A percentile compares a stretch with the other conserved stretches of the same genome.
Conservation (phyloP, 2,797 vertebrate species). For the Coendou prehensilis region DNA sequence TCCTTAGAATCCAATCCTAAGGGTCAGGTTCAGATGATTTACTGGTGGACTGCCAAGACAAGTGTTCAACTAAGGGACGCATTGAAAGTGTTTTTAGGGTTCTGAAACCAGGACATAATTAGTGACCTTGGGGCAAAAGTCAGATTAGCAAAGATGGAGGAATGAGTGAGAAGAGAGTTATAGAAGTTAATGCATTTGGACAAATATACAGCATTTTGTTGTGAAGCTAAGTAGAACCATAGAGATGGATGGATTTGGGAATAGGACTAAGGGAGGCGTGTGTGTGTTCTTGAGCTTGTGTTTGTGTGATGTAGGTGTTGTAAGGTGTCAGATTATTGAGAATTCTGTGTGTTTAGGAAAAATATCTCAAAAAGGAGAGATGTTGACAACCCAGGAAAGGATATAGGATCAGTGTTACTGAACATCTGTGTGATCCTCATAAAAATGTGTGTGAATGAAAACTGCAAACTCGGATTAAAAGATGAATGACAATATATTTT, state of each 20-base stretch:
- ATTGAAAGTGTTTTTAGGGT: not conserved
- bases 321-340: not conserved
- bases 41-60: not conserved
- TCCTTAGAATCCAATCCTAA: not conserved
- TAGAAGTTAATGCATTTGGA: not conserved
- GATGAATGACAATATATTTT: not conserved
- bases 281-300: not conserved
- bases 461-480: conserved; percentile 28
- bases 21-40: not conserved
- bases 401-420: not conserved
- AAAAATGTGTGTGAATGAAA: conserved; percentile 43
- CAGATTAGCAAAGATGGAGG: not conserved
- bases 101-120: not conserved
- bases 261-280: not conserved
- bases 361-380: not conserved
- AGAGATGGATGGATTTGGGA: not conserved
- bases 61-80: not conserved
- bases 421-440: conserved; percentile 15
- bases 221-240: not conserved
- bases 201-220: not conserved
- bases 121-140: not conserved
- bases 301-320: not conserved
- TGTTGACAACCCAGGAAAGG: not conserved
- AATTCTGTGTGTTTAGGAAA: conserved; percentile 16
- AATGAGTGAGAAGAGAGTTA: not conserved